Percentiles rank a stretch among this genome's conserved stretches.
These are phyloP conservation scores for Dasysyrphus albostriatus DNA, from an alignment of 2,888 invertebrate genomes.

Conservation along the genomic window DNA sequence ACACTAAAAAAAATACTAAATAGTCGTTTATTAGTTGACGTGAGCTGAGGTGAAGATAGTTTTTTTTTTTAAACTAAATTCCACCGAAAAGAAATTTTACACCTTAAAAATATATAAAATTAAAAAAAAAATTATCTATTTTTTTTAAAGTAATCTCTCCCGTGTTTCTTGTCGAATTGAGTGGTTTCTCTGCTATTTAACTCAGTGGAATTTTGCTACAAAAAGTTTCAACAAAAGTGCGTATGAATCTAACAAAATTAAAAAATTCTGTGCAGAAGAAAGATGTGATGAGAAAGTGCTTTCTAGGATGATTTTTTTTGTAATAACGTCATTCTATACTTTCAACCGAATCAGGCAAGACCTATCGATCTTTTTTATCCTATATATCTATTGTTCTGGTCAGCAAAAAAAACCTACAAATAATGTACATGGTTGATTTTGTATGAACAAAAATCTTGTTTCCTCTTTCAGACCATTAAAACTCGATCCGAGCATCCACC, in stretches of 20 bases:
- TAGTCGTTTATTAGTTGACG: constrained; percentile 68
- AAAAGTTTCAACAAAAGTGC: constrained; percentile 68
- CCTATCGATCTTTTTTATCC: background rate
- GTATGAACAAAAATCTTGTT: background rate
- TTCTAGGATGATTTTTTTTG: constrained; percentile 25
- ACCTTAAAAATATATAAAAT: constrained; percentile 13
- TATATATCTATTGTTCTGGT: constrained; percentile 35
- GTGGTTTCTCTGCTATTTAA: constrained; percentile 47
- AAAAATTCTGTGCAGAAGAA: constrained; percentile 44
- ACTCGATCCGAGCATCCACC: constrained; percentile 12
- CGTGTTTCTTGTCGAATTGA: constrained; percentile 2
- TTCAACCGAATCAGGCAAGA: constrained; percentile 18
- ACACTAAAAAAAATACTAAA: constrained; percentile 43
- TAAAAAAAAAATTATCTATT: constrained; percentile 47
- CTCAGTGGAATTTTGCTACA: constrained; percentile 52
- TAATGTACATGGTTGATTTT: background rate
- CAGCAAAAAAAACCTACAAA: background rate
- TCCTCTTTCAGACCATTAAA: constrained; percentile 22
- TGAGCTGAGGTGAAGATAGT: constrained; percentile 60
- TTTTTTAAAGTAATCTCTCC: constrained; percentile 20
- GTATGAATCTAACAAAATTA: constrained; percentile 47
- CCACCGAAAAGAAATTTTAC: constrained; percentile 58
- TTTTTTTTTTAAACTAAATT: constrained; percentile 26
- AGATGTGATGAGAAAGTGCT: constrained; percentile 63
- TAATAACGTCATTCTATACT: constrained; percentile 33